Base-by-base conservation (phyloP, 35 echinoderm and acorn worm genomes). In the Nesometra sesokonis region DNA sequence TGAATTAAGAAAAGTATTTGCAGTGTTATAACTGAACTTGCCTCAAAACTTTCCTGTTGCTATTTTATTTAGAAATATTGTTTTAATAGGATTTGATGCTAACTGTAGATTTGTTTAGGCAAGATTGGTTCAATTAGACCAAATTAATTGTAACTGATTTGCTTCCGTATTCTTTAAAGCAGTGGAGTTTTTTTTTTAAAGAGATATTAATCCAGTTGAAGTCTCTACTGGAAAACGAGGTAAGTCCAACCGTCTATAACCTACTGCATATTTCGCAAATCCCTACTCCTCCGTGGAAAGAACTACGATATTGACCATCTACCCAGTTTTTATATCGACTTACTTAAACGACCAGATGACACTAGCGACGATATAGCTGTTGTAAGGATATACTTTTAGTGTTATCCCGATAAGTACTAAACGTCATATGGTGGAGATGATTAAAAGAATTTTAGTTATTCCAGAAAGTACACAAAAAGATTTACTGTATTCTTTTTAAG, bases 351-450 rank as follows among this genome's bases (percentile, higher is more conserved):
- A 30, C 84, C 94, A 35, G 96, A 99, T 37, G 96, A 99, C 88
- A 99, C 93, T 85, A 99, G 93, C 33, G 87, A 99, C 37, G 96
- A 99, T 80, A 94, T 94, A 32, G 92, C 96, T 2, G 96, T 99
- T 7, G 90, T 93, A 31, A 94, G 90, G 88, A 99, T 93, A 0
- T 99, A 87, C 90, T 99, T 99, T 82, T 78, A 82, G 40, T 99
- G 96, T 76, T 99, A 94, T 57, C 89, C 86, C 17, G 84, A 87
- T 17, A 84, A 99, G 76, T 99, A 99, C 43, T 87, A 94, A 52
- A 80, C 84, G 47, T 38, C 43, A 13, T 99, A 99, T 87, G 92
- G 81, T 46, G 96, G n/a, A n/a, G n/a, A n/a, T n/a, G n/a, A n/a
- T n/a, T n/a, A n/a, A n/a, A n/a, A n/a, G n/a, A n/a, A n/a, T n/a